phyloP scores from a whole-genome alignment of 2,797 vertebrate genomes.

The Cyprinella venusta region DNA sequence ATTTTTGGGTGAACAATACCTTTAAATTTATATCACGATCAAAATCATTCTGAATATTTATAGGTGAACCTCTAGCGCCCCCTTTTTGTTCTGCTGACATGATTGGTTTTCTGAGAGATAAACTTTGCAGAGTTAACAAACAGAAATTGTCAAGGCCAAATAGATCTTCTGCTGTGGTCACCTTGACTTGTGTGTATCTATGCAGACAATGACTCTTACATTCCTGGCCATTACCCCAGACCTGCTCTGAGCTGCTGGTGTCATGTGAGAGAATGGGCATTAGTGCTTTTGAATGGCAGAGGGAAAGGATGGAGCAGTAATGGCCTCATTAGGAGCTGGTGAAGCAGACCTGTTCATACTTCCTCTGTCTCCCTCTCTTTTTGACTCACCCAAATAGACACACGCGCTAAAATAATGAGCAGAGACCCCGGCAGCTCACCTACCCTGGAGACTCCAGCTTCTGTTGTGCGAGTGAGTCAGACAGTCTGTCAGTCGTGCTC shows the following conservation, averaged over 20 bases:
- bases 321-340: constrained; percentile 49
- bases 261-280: constrained; percentile 25
- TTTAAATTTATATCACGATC: not conserved
- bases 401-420: constrained; percentile 39
- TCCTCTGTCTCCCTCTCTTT: not conserved
- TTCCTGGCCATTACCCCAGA: constrained; percentile 30
- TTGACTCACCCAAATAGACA: constrained; percentile 11
- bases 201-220: constrained; percentile 32
- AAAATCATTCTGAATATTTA: not conserved
- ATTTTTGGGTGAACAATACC: not conserved
- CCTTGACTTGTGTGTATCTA: constrained; percentile 31
- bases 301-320: constrained; percentile 33
- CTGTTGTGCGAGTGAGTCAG: constrained; percentile 7
- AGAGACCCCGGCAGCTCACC: constrained; percentile 3
- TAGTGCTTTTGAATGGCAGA: constrained; percentile 8
- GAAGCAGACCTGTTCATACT: constrained; percentile 20
- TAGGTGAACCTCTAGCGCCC: constrained; percentile 8
- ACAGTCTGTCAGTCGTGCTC: constrained; percentile 12
- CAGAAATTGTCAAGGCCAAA: not conserved
- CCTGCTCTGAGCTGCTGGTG: constrained; percentile 8
- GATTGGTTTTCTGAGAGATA: not conserved
- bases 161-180: constrained; percentile 8
- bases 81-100: not conserved
- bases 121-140: not conserved
- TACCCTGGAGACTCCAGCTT: not conserved